Evolutionary conservation across 2,113 vertebrate genomes (phyloP).

Genomic region (Pyxicephalus adspersus): DNA sequence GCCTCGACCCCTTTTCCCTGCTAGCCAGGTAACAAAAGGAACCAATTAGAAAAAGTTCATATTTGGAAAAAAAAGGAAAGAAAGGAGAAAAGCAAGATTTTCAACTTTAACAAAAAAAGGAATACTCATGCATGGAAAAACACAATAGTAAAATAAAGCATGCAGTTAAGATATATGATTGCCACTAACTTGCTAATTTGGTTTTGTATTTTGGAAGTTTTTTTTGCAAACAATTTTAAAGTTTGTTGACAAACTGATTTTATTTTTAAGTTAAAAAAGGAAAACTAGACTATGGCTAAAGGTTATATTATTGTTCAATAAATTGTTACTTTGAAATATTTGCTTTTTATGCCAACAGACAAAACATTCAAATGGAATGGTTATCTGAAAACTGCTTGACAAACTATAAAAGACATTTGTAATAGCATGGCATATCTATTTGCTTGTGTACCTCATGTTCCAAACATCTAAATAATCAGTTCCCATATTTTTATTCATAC

Average conservation of each 20-base stretch:
- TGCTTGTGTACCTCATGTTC: background rate
- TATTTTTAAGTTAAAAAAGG: slow-evolving; percentile 61
- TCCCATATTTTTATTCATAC: slow-evolving; percentile 20
- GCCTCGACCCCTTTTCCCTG: slow-evolving; percentile 94
- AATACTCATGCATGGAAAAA: slow-evolving; percentile 45
- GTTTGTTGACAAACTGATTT: slow-evolving; percentile 74
- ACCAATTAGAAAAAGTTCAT: slow-evolving; percentile 83
- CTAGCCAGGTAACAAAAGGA: slow-evolving; percentile 98
- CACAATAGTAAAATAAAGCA: slow-evolving; percentile 30
- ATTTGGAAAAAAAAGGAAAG: slow-evolving; percentile 1
- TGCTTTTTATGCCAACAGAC: background rate
- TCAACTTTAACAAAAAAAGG: slow-evolving; percentile 68
- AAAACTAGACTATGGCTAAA: slow-evolving; percentile 41
- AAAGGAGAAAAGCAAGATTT: slow-evolving; percentile 64
- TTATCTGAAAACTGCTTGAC: background rate
- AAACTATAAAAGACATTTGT: slow-evolving; percentile 4
- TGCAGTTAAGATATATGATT: slow-evolving; percentile 67
- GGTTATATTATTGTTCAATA: background rate
- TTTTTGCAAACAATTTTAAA: slow-evolving; percentile 49
- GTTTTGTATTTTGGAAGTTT: slow-evolving; percentile 52
- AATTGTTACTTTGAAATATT: background rate
- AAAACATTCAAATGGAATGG: background rate
- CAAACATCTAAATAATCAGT: background rate
- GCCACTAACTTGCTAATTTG: slow-evolving; percentile 64
- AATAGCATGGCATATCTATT: background rate